A percentile compares a stretch with the other conserved stretches of the same genome.
These are phyloP conservation scores for Diachasmimorpha longicaudata DNA, from an alignment of 1,140 invertebrate species.

Conservation along the genomic window DNA sequence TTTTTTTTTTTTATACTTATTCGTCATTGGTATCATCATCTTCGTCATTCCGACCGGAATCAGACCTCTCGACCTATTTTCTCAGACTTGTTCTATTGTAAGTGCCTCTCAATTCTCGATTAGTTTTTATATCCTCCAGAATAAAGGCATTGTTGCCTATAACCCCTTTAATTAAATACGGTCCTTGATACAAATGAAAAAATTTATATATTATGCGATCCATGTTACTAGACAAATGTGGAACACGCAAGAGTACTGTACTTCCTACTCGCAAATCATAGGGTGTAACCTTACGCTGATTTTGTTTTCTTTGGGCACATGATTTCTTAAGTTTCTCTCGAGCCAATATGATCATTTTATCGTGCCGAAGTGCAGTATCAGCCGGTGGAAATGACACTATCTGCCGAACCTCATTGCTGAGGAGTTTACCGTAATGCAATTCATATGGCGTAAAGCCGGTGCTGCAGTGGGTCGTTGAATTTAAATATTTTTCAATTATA, in stretches of 20 bases:
- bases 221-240: background rate
- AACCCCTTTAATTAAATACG: background rate
- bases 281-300: background rate
- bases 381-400: too few relatives aligned
- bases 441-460: constrained; percentile 26
- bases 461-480: constrained; percentile 21
- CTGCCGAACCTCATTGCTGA: too few relatives aligned
- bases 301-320: background rate
- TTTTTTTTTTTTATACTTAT: too few relatives aligned
- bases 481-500: constrained; percentile 12
- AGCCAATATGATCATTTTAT: too few relatives aligned
- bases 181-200: background rate
- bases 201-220: background rate
- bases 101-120: background rate
- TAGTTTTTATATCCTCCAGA: background rate
- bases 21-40: too few relatives aligned
- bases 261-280: background rate
- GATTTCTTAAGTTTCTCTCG: too few relatives aligned
- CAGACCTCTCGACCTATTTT: too few relatives aligned
- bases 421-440: constrained; percentile 22
- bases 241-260: background rate
- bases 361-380: too few relatives aligned
- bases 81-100: background rate
- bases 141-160: background rate
- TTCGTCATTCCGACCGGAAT: too few relatives aligned